A percentile compares a stretch with the other conserved stretches of the same genome.
Evolutionary conservation across 2,888 invertebrate species (phyloP).

Genomic region (Xestia rhomboidea): DNA sequence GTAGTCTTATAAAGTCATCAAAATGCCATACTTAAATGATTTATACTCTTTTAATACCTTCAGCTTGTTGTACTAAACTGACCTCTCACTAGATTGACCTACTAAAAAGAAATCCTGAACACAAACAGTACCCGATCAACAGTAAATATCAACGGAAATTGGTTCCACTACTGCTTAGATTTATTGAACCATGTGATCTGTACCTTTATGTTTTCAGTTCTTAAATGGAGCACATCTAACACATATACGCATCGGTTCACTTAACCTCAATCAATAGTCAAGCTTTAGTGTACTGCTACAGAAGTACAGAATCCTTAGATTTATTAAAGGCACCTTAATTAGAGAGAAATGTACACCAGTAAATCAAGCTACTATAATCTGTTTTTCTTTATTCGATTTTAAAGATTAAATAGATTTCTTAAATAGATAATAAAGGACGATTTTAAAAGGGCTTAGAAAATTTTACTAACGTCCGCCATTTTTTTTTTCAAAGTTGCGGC

Average conservation of each 20-base stretch:
- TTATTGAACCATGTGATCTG: not conserved
- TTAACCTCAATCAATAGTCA: not conserved
- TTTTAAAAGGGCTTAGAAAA: too few species aligned
- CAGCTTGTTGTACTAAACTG: not conserved
- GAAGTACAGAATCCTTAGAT: not conserved
- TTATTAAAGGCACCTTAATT: not conserved
- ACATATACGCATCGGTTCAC: not conserved
- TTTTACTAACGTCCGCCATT: too few species aligned
- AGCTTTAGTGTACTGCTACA: not conserved
- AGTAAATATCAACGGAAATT: constrained; percentile 22
- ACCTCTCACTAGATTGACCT: not conserved
- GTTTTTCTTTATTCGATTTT: too few species aligned
- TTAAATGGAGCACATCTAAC: not conserved
- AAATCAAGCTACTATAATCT: too few species aligned
- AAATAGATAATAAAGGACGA: too few species aligned
- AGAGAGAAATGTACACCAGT: too few species aligned
- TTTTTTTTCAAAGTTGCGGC: too few species aligned
- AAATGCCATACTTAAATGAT: not conserved
- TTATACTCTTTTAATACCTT: not conserved
- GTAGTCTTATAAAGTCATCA: not conserved
- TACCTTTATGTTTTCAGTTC: not conserved
- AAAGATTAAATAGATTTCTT: too few species aligned
- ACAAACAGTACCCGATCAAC: not conserved
- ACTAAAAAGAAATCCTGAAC: not conserved
- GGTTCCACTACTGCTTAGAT: constrained; percentile 1